These are phyloP conservation scores for Sylvilagus bachmani DNA, from an alignment of 2,113 vertebrate species.

Conservation along the genomic window DNA sequence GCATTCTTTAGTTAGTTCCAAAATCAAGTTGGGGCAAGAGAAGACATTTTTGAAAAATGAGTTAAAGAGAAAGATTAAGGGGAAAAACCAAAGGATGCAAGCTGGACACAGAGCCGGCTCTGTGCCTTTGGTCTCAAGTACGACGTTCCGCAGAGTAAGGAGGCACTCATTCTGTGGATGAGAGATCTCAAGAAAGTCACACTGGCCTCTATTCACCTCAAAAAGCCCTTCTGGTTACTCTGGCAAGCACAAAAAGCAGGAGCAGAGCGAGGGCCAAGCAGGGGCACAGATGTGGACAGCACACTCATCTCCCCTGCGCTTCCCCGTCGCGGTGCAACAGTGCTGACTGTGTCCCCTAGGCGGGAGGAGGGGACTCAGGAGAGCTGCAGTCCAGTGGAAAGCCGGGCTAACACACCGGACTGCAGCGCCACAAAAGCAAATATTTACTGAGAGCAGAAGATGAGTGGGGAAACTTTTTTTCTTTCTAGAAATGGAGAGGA, in stretches of 20 bases:
- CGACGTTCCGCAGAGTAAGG: neutral
- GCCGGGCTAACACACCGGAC: neutral
- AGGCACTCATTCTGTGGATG: neutral
- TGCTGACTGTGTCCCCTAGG: neutral
- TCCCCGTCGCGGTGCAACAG: neutral
- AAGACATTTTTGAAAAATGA: slow-evolving; percentile 50
- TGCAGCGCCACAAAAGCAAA: neutral
- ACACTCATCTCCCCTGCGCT: neutral
- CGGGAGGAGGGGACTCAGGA: neutral
- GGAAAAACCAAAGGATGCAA: neutral
- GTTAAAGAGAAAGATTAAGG: neutral
- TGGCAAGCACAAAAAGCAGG: neutral
- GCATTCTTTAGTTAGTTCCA: slow-evolving; percentile 31
- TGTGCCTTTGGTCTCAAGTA: neutral
- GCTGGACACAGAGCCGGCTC: neutral
- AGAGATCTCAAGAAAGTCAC: neutral
- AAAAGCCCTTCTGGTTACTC: neutral
- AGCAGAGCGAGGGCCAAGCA: rapidly evolving
- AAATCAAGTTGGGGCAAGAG: slow-evolving; percentile 35
- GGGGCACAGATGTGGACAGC: neutral
- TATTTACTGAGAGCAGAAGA: neutral
- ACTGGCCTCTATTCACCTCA: neutral
- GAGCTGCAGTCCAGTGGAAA: neutral
- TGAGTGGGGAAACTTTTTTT: neutral
- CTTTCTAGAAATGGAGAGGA: neutral